Base-by-base conservation (phyloP, 2,888 invertebrate genomes). In the Deilephila porcellus region DNA sequence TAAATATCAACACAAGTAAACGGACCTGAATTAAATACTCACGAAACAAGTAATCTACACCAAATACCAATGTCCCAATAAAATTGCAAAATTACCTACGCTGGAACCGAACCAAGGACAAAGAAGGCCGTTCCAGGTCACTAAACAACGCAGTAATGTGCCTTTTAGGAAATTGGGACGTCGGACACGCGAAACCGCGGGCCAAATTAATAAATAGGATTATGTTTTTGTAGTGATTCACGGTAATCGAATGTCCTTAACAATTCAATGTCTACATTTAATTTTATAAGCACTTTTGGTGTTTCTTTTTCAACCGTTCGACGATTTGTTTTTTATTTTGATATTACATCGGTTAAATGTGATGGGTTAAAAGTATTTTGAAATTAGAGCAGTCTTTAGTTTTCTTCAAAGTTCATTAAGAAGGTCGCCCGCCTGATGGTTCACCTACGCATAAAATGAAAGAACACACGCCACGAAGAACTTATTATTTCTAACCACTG, bases 191-290 rank as follows among this genome's bases (percentile, higher is more conserved):
- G 71, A 71, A 64, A 60, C 59, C 45, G 25, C 60, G 60, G 19
- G 60, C 71, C 60, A 71, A 71, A 71, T 71, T 71, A 60, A 60
- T 71, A 71, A 71, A 71, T 71, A 71, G 71, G 71, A 71, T 74
- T 74, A 74, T 71, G 75, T 80, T 72, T 79, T 86, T 83, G 76
- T 84, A 82, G 75, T 74, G 85, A 80, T 86, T 86, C 86, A 25
- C 67, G 14, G 67, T 67, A 25, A 67, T 67, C 56, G 63, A 72
- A n/a, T 45, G 60, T 59, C 37, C 34, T 71, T 71, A 60, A 37
- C 56, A 20, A 62, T 73, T 63, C 72, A 52, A 67, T 67, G 67
- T 67, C 67, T 67, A 67, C 52, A 25, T 67, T 67, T 67, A n/a
- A 73, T 62, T 73, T 71, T 73, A 53, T 62, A 60, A 60, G 71